A percentile compares a stretch with the other conserved stretches of the same genome.
Conservation (phyloP, 2,888 invertebrate species). For the Carpatolechia fugitivella region DNA sequence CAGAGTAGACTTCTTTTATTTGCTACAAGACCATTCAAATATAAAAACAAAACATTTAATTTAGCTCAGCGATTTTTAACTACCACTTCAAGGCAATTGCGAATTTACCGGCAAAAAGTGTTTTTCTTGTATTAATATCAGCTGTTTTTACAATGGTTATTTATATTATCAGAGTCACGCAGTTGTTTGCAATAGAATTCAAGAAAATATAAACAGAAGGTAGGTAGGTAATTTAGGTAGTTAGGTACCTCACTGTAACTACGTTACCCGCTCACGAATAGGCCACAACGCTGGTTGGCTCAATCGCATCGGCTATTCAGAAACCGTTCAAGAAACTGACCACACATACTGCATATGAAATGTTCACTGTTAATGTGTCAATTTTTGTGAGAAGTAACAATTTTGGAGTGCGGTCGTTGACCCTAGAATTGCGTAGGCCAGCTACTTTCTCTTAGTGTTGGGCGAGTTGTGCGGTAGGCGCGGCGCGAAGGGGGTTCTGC, state of each 20-base stretch:
- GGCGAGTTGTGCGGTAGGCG: conserved; percentile 48
- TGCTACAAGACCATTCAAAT: too few relatives aligned
- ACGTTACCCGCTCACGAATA: too few relatives aligned
- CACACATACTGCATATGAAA: conserved; percentile 75
- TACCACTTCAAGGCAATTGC: too few relatives aligned
- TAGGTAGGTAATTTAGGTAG: too few relatives aligned
- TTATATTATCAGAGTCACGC: too few relatives aligned
- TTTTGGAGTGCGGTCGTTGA: conserved; percentile 76
- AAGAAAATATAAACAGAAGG: too few relatives aligned
- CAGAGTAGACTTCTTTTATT: conserved; percentile 24
- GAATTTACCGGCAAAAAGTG: neutral
- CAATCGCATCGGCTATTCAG: conserved; percentile 60
- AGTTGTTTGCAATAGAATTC: too few relatives aligned
- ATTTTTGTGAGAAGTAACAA: conserved; percentile 74
- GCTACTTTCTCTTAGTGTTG: conserved; percentile 77
- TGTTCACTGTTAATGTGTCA: conserved; percentile 72
- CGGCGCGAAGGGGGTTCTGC: conserved; percentile 71
- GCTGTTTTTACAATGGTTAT: neutral
- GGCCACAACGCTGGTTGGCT: conserved; percentile 40
- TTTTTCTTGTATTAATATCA: neutral
- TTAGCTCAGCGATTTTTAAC: too few relatives aligned
- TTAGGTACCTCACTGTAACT: too few relatives aligned
- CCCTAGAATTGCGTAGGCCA: conserved; percentile 77
- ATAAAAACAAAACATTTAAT: too few relatives aligned
- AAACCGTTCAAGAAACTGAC: conserved; percentile 68